These are phyloP conservation scores for Enteromius treurensis DNA, from an alignment of 2,797 vertebrate species.

Conservation along the genomic window DNA sequence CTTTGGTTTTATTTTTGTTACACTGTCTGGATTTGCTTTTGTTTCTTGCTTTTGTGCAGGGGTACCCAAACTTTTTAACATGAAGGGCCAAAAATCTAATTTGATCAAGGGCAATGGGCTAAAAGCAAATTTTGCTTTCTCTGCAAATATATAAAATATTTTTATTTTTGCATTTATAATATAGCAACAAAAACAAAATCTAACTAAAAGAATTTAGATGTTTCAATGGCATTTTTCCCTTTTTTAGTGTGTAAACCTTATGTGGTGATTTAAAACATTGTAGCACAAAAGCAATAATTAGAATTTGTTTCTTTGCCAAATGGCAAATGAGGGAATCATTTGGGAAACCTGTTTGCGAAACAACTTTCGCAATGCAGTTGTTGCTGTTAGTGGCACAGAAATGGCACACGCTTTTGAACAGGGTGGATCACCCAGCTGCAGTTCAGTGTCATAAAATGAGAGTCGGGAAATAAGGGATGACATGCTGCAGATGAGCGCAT, in stretches of 20 bases:
- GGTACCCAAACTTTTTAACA: neutral
- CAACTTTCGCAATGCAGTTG: neutral
- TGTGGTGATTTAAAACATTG: neutral
- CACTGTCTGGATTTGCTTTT: constrained; percentile 4
- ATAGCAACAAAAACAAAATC: too few relatives aligned
- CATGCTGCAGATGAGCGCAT: constrained; percentile 17
- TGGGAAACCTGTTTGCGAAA: neutral
- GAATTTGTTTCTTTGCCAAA: too few relatives aligned
- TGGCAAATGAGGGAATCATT: neutral
- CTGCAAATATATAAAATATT: neutral
- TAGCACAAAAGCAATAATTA: neutral
- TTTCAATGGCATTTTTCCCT: neutral
- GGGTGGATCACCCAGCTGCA: neutral
- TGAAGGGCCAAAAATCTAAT: neutral
- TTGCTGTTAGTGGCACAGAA: neutral
- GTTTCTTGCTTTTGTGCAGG: neutral
- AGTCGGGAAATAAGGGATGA: neutral
- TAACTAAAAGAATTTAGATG: neutral
- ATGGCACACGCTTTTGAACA: neutral
- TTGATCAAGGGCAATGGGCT: neutral
- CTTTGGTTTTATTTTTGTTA: neutral
- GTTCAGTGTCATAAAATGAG: constrained; percentile 1
- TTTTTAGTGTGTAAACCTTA: neutral
- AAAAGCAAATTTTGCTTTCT: neutral
- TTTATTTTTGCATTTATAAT: neutral